Evolutionary conservation across 1,140 invertebrate genomes (phyloP).

Genomic region (Mamestra configurata): DNA sequence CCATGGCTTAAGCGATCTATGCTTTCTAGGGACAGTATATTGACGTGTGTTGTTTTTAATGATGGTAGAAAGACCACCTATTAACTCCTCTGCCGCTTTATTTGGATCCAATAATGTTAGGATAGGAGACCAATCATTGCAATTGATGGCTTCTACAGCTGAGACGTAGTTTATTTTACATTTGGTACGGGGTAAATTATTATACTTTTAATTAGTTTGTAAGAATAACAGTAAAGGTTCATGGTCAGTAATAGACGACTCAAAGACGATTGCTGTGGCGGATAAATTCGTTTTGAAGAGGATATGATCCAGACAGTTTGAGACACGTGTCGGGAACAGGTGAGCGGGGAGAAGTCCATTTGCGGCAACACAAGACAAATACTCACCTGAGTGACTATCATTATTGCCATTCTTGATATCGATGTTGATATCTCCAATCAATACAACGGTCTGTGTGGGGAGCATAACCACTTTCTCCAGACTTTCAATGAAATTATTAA

Average conservation of each 20-base stretch:
- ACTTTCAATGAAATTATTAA: not conserved
- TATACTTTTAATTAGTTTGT: not conserved
- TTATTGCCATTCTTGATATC: constrained; percentile 22
- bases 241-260: constrained; percentile 30
- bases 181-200: not conserved
- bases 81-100: not conserved
- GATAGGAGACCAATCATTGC: not conserved
- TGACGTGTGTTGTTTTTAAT: not conserved
- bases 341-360: constrained; percentile 42
- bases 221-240: not conserved
- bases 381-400: constrained; percentile 10
- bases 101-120: not conserved
- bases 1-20: constrained; percentile 5
- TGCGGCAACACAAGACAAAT: constrained; percentile 24
- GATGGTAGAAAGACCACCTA: not conserved
- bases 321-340: constrained; percentile 6
- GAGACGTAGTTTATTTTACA: not conserved
- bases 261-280: not conserved
- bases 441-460: not conserved
- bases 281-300: constrained; percentile 26
- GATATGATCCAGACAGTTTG: constrained; percentile 45
- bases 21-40: not conserved
- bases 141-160: not conserved
- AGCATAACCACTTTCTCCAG: not conserved
- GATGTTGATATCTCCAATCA: constrained; percentile 50